Evolutionary conservation across 2,888 invertebrate species (phyloP), one percentile per base, ranked within the genome.

Genomic region (Adelognathus sp.): DNA sequence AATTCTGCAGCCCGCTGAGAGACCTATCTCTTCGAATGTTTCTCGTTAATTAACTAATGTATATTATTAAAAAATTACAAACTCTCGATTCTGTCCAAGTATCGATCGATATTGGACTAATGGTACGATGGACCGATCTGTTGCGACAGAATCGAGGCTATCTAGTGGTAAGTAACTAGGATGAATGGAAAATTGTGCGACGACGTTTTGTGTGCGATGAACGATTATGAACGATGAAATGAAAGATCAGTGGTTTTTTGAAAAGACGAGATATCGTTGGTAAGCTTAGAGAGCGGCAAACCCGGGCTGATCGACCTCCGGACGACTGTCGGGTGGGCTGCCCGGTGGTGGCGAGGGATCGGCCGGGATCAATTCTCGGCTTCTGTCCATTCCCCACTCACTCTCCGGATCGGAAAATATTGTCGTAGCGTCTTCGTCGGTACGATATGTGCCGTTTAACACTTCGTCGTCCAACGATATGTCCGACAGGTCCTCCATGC

Each of bases 361-460:
- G 33, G 70, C 39, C 24, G 73, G 58, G n/a, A 46, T 36, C 33
- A 82, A 56, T 46, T 91, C 80, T 77, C 77, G 6, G 85, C 89
- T 33, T 85, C 86, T 87, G 14, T 83, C 86, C 74, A 88, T 86
- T 50, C 91, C 92, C 95, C 95, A 95, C 85, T 95, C 95, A 85
- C 95, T 95, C 90, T 95, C 95, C 0, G 95, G 95, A 86, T 95
- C 95, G 0, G 95, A 95, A 90, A 95, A 95, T 80, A 95, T n/a
- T n/a, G n/a, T n/a, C n/a, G n/a, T n/a, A n/a, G n/a, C n/a, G n/a
- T n/a, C n/a, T n/a, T n/a, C n/a, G n/a, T n/a, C n/a, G n/a, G n/a
- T n/a, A n/a, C n/a, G 92, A 81, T 93, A 94, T 29, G 90, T 88
- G 27, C 89, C 86, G 50, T 94, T 94, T 18, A 93, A 88, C 4